A percentile compares a stretch with the other conserved stretches of the same genome.
phyloP scores from a whole-genome alignment of 2,888 invertebrate genomes.

The Lycocerus yunnanus region DNA sequence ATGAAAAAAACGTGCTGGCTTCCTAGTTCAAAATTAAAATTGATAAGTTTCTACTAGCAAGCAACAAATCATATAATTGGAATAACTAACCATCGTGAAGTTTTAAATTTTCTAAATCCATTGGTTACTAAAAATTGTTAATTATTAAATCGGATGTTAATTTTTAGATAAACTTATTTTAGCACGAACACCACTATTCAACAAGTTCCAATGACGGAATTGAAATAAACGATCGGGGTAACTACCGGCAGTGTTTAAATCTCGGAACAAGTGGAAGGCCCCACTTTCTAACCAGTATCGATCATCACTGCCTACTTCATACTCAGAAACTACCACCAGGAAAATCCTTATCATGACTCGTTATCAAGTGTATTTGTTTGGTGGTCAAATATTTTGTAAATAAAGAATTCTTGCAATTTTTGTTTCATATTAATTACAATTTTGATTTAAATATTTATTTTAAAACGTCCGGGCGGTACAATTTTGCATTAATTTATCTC shows the following conservation, averaged over 20 bases:
- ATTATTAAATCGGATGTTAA: not conserved
- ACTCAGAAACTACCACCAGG: conserved; percentile 19
- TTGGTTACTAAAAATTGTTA: not conserved
- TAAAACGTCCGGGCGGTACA: too few species aligned
- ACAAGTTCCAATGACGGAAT: conserved; percentile 9
- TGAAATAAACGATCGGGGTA: conserved; percentile 17
- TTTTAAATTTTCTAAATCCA: not conserved
- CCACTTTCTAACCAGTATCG: conserved; percentile 26
- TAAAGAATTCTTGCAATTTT: too few species aligned
- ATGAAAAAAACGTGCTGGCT: too few species aligned
- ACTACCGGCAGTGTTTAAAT: conserved; percentile 27
- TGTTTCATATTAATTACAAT: too few species aligned
- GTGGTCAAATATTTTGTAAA: too few species aligned
- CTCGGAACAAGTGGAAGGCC: conserved; percentile 29
- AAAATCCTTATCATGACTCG: conserved; percentile 10
- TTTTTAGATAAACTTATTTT: not conserved
- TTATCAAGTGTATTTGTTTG: not conserved
- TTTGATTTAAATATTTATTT: too few species aligned
- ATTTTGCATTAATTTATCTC: too few species aligned
- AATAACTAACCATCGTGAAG: not conserved
- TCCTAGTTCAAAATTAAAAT: not conserved
- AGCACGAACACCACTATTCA: conserved; percentile 10
- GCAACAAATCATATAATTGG: not conserved
- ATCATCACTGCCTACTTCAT: conserved; percentile 22
- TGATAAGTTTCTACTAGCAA: not conserved